A percentile compares a stretch with the other conserved stretches of the same genome.
phyloP scores from a whole-genome alignment of 1,140 invertebrate species.

The Hestina assimilis region DNA sequence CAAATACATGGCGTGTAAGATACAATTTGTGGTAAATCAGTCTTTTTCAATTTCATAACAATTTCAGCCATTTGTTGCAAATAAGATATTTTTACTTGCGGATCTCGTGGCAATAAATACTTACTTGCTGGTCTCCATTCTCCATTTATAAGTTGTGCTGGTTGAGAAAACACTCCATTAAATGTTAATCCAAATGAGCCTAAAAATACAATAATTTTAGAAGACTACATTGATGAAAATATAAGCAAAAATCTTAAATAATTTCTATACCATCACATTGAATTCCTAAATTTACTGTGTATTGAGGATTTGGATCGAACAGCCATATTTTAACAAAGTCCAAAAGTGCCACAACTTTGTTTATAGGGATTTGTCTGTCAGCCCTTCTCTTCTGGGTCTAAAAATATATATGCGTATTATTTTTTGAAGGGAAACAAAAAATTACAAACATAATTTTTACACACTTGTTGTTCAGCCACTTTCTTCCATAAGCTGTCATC shows the following conservation, averaged over 20 bases:
- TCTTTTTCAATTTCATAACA: constrained; percentile 38
- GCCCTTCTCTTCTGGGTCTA: constrained; percentile 28
- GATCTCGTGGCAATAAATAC: constrained; percentile 59
- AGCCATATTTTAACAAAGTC: constrained; percentile 71
- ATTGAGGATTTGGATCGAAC: constrained; percentile 42
- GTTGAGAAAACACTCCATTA: constrained; percentile 75
- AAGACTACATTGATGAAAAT: not conserved
- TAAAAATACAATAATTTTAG: constrained; percentile 31
- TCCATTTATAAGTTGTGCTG: constrained; percentile 53
- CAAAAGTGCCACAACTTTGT: constrained; percentile 61
- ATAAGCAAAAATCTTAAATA: not conserved
- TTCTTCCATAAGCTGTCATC: constrained; percentile 57
- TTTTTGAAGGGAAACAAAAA: not conserved
- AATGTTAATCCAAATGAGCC: constrained; percentile 73
- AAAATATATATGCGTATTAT: constrained; percentile 5
- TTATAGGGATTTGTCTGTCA: constrained; percentile 33
- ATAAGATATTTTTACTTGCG: constrained; percentile 50
- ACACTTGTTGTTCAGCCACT: constrained; percentile 50
- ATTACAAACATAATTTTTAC: constrained; percentile 7
- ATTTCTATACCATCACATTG: constrained; percentile 64
- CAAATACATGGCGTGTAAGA: constrained; percentile 29
- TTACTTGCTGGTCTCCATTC: constrained; percentile 62
- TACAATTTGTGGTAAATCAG: constrained; percentile 47
- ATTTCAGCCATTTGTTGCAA: constrained; percentile 55
- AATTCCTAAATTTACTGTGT: constrained; percentile 71